These are phyloP conservation scores for Caenorhabditis sinica DNA, from an alignment of 2,888 invertebrate species.

Conservation along the genomic window DNA sequence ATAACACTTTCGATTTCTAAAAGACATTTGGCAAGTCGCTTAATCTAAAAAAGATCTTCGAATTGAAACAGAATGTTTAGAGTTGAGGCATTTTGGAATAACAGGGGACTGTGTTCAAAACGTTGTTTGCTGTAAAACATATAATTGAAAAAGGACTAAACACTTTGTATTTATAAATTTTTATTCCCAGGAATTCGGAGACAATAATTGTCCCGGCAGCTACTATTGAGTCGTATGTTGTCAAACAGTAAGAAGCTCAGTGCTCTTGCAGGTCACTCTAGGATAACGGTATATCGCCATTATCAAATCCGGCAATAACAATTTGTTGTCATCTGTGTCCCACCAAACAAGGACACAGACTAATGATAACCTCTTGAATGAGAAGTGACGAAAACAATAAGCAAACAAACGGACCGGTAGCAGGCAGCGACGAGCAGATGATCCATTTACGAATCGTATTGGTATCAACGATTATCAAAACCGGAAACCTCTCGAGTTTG, in stretches of 20 bases:
- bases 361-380: constrained; percentile 41
- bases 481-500: constrained; percentile 44
- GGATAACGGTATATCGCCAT: neutral
- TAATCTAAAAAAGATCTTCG: constrained; percentile 29
- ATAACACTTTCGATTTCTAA: constrained; percentile 32
- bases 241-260: too few species aligned
- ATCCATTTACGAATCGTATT: constrained; percentile 55
- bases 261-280: too few species aligned
- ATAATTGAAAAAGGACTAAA: too few species aligned
- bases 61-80: neutral
- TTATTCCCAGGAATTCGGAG: too few species aligned
- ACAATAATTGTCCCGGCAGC: too few species aligned
- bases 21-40: constrained; percentile 11
- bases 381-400: constrained; percentile 48
- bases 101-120: neutral
- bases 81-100: neutral
- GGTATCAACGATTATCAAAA: constrained; percentile 53
- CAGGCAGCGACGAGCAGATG: constrained; percentile 50
- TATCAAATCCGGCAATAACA: neutral
- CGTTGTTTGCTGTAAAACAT: too few species aligned
- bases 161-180: too few species aligned
- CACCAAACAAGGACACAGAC: constrained; percentile 10
- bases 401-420: constrained; percentile 61
- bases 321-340: neutral
- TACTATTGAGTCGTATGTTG: too few species aligned